A percentile compares a stretch with the other conserved stretches of the same genome.
Conservation (phyloP, 2,797 vertebrate genomes). For the Sebastes dallii region DNA sequence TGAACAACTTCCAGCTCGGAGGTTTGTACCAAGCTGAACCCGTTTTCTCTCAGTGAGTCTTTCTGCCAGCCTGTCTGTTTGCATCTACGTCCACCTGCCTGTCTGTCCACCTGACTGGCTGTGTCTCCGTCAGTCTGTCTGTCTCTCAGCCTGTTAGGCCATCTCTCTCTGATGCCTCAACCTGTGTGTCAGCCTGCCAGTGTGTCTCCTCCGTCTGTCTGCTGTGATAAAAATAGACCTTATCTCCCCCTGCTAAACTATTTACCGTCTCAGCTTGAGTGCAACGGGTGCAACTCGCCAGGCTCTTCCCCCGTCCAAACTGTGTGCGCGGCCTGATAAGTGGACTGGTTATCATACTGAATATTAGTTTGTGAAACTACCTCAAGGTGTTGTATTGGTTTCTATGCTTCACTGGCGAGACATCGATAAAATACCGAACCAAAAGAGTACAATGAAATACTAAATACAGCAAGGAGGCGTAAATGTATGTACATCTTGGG, state of each 20-base stretch:
- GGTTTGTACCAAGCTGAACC: too few species aligned
- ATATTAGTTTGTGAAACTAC: not conserved
- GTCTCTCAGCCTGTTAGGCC: not conserved
- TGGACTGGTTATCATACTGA: not conserved
- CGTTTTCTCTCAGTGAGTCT: too few species aligned
- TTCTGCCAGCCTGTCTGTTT: constrained; percentile 3
- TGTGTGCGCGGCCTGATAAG: not conserved
- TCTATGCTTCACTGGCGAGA: not conserved
- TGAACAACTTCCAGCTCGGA: too few species aligned
- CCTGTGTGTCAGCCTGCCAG: constrained; percentile 37
- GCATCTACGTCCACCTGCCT: constrained; percentile 5
- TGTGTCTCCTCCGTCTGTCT: constrained; percentile 42
- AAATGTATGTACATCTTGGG: too few species aligned
- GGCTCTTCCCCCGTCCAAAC: not conserved
- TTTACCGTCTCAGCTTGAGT: constrained; percentile 43
- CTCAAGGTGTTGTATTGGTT: not conserved
- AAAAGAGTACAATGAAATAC: too few species aligned
- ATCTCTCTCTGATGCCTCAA: constrained; percentile 11
- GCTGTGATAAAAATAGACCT: constrained; percentile 59
- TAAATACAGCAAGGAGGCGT: too few species aligned
- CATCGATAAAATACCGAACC: not conserved
- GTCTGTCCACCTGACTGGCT: constrained; percentile 8
- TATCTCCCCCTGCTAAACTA: constrained; percentile 48
- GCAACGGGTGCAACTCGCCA: constrained; percentile 25
- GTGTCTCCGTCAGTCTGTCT: not conserved